Percentiles rank a stretch among this genome's conserved stretches.
Conservation (phyloP, 2,888 invertebrate species). For the Xestia xanthographa region DNA sequence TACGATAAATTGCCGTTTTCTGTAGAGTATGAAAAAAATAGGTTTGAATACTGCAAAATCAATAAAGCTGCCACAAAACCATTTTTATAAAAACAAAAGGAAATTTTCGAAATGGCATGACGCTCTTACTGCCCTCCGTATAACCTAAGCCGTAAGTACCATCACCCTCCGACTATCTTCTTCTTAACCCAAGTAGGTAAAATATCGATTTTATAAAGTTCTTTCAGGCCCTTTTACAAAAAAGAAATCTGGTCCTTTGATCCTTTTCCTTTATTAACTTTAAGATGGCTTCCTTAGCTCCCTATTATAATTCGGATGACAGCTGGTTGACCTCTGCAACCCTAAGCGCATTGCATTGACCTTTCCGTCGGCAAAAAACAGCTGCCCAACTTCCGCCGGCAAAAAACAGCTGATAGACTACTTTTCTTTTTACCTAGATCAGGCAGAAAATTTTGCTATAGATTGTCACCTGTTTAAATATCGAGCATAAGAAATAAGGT, state of each 20-base stretch:
- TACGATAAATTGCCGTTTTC: not conserved
- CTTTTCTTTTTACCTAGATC: not conserved
- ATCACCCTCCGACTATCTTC: not conserved
- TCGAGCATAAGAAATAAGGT: not conserved
- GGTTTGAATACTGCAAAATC: not conserved
- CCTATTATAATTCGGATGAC: slow-evolving; percentile 1
- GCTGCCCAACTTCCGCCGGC: slow-evolving; percentile 37
- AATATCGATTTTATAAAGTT: not conserved
- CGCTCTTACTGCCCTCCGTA: not conserved
- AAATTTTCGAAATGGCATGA: not conserved
- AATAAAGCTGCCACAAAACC: not conserved
- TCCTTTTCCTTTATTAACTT: not conserved
- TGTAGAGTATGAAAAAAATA: not conserved
- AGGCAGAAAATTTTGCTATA: not conserved
- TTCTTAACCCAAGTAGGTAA: not conserved
- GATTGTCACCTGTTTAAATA: slow-evolving; percentile 47
- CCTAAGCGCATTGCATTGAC: slow-evolving; percentile 28
- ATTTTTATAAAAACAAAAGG: not conserved
- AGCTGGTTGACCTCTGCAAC: slow-evolving; percentile 45
- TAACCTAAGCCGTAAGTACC: not conserved
- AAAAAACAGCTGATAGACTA: slow-evolving; percentile 42
- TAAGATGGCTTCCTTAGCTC: not conserved
- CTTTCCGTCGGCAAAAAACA: slow-evolving; percentile 43
- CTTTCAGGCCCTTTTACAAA: not conserved
- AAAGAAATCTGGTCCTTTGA: not conserved